Percentiles rank a stretch among this genome's conserved stretches.
Conservation (phyloP, 2,888 invertebrate genomes). For the Trachelus iudaicus region DNA sequence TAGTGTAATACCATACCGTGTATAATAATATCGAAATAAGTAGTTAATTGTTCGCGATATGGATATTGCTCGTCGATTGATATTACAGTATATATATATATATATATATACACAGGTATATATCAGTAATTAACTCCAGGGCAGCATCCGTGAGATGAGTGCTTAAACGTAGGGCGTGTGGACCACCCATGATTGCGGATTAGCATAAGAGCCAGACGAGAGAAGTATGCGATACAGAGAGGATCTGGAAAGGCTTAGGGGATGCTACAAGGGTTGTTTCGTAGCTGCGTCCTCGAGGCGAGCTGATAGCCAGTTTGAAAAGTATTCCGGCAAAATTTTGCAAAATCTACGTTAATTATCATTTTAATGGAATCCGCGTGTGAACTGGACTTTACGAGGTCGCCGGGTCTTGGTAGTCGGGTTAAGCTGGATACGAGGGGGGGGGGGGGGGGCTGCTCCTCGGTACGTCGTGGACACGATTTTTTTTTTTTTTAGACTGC, state of each 20-base stretch:
- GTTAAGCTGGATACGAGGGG: not conserved
- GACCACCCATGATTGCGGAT: constrained; percentile 47
- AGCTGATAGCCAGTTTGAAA: not conserved
- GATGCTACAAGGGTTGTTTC: not conserved
- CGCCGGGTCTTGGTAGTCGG: not conserved
- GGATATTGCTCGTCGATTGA: not conserved
- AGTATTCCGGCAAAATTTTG: not conserved
- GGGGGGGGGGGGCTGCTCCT: no score
- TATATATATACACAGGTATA: not conserved
- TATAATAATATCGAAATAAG: not conserved
- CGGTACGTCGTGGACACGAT: not conserved
- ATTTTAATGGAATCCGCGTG: not conserved
- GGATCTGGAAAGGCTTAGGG: not conserved
- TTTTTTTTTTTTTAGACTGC: not conserved
- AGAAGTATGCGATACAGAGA: not conserved
- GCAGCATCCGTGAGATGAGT: constrained; percentile 27
- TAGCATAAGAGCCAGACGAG: constrained; percentile 43
- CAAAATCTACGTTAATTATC: not conserved
- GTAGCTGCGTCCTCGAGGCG: not conserved
- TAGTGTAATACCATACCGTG: not conserved
- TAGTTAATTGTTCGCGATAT: not conserved
- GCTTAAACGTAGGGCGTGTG: constrained; percentile 25
- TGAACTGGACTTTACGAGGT: not conserved
- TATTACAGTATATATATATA: not conserved
- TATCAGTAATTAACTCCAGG: constrained; percentile 7